Percentiles rank a stretch among this genome's conserved stretches.
These are phyloP conservation scores for Liolophura sinensis DNA, from an alignment of 1,140 invertebrate species.

Conservation along the genomic window DNA sequence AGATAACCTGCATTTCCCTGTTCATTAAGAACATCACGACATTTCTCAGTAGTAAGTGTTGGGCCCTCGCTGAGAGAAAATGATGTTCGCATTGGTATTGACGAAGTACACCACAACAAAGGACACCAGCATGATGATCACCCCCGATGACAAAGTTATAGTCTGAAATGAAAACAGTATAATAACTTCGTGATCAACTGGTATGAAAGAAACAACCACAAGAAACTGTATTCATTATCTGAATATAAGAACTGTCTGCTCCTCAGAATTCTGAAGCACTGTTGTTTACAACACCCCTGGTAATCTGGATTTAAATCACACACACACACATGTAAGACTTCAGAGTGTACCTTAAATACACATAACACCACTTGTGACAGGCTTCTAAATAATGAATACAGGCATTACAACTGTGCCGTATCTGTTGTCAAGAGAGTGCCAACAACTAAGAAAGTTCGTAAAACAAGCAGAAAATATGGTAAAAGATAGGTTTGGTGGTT, in stretches of 20 bases:
- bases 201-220: background rate
- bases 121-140: slow-evolving; percentile 32
- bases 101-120: slow-evolving; percentile 34
- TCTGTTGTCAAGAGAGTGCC: too few species aligned
- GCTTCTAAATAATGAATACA: too few species aligned
- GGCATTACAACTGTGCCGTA: too few species aligned
- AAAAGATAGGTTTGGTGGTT: too few species aligned
- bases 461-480: too few species aligned
- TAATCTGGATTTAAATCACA: slow-evolving; percentile 1
- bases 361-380: too few species aligned
- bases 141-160: slow-evolving; percentile 31
- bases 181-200: slow-evolving; percentile 4
- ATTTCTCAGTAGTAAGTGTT: too few species aligned
- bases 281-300: slow-evolving; percentile 1
- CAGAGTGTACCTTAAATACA: too few species aligned
- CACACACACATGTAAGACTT: background rate
- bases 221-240: too few species aligned
- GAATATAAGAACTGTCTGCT: background rate
- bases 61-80: slow-evolving; percentile 19
- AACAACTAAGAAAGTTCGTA: too few species aligned
- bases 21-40: too few species aligned
- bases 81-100: slow-evolving; percentile 28
- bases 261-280: background rate
- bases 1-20: too few species aligned
- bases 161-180: slow-evolving; percentile 32